Evolutionary conservation across 2,888 invertebrate species (phyloP).

Genomic region (Ennomos quercinarius): DNA sequence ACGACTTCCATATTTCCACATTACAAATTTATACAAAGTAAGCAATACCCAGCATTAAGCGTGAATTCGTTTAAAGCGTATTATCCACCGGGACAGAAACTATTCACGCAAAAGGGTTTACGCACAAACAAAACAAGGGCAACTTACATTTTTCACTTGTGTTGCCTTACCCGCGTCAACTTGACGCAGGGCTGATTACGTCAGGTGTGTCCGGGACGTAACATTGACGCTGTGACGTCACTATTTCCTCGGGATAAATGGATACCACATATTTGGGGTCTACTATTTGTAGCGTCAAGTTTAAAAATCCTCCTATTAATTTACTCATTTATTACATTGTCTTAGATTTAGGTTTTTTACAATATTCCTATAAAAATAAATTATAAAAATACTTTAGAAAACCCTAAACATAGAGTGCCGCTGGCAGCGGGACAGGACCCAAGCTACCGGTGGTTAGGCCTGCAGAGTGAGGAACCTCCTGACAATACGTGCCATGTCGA

Average conservation of each 20-base stretch:
- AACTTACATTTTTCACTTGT: constrained; percentile 41
- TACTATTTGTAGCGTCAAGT: constrained; percentile 2
- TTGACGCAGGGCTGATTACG: constrained; percentile 59
- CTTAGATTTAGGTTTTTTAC: too few relatives aligned
- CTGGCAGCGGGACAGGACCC: too few relatives aligned
- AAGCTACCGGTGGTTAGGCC: too few relatives aligned
- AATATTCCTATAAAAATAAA: too few relatives aligned
- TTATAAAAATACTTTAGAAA: too few relatives aligned
- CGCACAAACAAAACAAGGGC: constrained; percentile 32
- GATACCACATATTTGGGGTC: constrained; percentile 10
- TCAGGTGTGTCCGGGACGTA: constrained; percentile 42
- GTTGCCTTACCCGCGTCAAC: constrained; percentile 51
- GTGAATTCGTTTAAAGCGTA: constrained; percentile 17
- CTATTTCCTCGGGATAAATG: constrained; percentile 30
- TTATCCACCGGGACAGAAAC: constrained; percentile 34
- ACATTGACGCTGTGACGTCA: constrained; percentile 32
- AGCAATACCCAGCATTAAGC: not conserved
- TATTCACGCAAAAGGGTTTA: constrained; percentile 36
- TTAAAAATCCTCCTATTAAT: too few relatives aligned
- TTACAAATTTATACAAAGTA: not conserved
- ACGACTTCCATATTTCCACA: too few relatives aligned
- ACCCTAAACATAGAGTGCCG: too few relatives aligned
- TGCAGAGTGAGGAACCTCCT: too few relatives aligned
- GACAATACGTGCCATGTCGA: too few relatives aligned
- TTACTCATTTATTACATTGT: too few relatives aligned